Conservation (phyloP, 2,113 vertebrate species). For the Oryctolagus cuniculus region DNA sequence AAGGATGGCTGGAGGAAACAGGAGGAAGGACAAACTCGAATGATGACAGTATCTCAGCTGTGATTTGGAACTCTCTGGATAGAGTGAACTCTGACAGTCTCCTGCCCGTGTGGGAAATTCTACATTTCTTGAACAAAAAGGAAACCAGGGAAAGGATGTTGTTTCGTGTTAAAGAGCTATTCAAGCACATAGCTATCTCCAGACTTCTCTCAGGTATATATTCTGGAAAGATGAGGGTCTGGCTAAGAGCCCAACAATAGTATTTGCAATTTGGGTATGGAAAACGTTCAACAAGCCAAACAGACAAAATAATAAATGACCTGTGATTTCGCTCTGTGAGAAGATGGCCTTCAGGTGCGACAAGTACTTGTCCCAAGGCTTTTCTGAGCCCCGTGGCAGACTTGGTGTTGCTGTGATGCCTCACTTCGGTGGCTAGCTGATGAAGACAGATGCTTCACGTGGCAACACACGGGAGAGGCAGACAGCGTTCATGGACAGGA, state of each 20-base stretch:
- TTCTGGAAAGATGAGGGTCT: neutral
- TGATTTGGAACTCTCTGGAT: neutral
- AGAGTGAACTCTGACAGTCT: neutral
- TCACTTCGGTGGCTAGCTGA: neutral
- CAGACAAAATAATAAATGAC: slow-evolving; percentile 50
- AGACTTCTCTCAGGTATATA: neutral
- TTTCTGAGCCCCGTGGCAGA: neutral
- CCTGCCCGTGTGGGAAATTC: neutral
- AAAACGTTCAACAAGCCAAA: slow-evolving; percentile 45
- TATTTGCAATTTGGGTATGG: slow-evolving; percentile 55
- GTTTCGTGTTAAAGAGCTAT: neutral
- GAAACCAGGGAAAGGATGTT: neutral
- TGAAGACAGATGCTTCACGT: neutral
- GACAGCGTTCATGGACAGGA: neutral
- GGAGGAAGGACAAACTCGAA: neutral
- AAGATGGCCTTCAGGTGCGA: neutral
- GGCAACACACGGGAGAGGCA: neutral
- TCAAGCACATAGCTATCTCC: neutral
- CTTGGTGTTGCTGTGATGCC: neutral
- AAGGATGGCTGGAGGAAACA: neutral
- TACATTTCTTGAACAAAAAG: neutral
- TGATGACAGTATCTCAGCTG: neutral
- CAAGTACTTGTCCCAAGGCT: neutral
- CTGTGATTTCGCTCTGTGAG: neutral
- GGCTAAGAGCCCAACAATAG: neutral